Percentiles rank a stretch among this genome's conserved stretches.
These are phyloP conservation scores for Sebastiscus albofasciatus DNA, from an alignment of 2,797 vertebrate species.

Conservation along the genomic window DNA sequence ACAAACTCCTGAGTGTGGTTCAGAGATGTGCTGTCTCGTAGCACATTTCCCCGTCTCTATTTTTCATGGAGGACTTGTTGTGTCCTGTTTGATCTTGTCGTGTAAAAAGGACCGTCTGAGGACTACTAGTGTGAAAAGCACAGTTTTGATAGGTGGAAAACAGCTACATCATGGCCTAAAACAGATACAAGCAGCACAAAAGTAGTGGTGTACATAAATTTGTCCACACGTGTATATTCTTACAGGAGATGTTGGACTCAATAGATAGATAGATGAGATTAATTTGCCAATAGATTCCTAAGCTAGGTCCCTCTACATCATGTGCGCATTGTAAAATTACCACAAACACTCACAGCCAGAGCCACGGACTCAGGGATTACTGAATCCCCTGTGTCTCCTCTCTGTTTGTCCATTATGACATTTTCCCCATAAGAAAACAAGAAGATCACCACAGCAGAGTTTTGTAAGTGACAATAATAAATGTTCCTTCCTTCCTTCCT, in stretches of 20 bases:
- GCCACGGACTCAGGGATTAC: not conserved
- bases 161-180: not conserved
- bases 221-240: not conserved
- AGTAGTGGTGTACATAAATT: not conserved
- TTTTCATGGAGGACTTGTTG: constrained; percentile 17
- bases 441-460: too few species aligned
- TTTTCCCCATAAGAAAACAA: too few species aligned
- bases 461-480: too few species aligned
- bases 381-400: not conserved
- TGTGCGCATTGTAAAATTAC: too few species aligned
- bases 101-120: not conserved
- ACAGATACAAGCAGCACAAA: not conserved
- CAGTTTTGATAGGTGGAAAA: not conserved
- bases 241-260: not conserved
- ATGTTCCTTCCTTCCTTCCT: too few species aligned
- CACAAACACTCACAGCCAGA: not conserved
- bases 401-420: too few species aligned
- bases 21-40: not conserved
- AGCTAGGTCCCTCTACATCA: not conserved
- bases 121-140: not conserved
- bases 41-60: constrained; percentile 4
- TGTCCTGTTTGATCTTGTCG: not conserved
- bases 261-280: not conserved
- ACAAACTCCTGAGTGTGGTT: constrained; percentile 8
- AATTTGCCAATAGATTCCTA: not conserved